phyloP scores from a whole-genome alignment of 2,797 vertebrate genomes.

The Bradypodion ventrale region DNA sequence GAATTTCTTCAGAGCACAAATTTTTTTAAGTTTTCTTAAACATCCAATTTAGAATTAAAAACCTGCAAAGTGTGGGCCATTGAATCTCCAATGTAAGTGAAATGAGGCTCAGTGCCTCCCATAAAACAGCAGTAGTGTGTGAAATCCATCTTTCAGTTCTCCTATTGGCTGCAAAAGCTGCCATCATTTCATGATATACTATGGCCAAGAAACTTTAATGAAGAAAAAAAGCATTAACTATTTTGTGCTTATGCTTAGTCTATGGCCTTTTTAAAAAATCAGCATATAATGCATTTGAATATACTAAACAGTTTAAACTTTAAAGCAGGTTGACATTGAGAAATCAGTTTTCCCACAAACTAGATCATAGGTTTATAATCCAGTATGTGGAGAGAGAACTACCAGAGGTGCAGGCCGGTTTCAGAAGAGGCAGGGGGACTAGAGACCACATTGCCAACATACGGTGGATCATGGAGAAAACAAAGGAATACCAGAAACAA shows the following conservation, averaged over 20 bases:
- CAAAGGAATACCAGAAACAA: too few relatives aligned
- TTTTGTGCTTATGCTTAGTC: neutral
- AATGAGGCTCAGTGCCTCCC: neutral
- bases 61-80: neutral
- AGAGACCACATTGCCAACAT: too few relatives aligned
- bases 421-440: too few relatives aligned
- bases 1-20: neutral
- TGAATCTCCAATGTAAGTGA: neutral
- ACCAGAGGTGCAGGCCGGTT: too few relatives aligned
- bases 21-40: too few relatives aligned
- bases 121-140: neutral
- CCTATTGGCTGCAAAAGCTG: conserved; percentile 11
- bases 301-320: neutral
- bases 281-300: conserved; percentile 8
- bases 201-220: conserved; percentile 3
- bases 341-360: conserved; percentile 32
- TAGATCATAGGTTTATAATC: conserved; percentile 31
- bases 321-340: neutral
- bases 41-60: conserved; percentile 5
- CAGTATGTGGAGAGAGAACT: too few relatives aligned
- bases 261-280: neutral
- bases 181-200: neutral
- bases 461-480: too few relatives aligned
- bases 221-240: too few relatives aligned
- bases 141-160: neutral